phyloP scores from a whole-genome alignment of 2,797 vertebrate species.

The Phrynocephalus guinanensis region DNA sequence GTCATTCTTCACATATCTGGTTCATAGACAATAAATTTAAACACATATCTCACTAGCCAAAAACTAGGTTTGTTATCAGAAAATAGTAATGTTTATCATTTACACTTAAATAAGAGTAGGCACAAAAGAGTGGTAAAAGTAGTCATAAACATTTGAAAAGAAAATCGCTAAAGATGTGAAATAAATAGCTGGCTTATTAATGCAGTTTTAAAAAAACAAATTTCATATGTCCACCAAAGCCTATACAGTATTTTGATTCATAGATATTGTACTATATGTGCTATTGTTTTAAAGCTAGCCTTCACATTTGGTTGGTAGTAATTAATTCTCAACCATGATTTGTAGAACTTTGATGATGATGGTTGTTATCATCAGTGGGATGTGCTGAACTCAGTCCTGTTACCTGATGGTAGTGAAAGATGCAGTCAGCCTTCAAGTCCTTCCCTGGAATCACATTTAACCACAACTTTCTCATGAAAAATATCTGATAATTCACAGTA shows the following conservation, averaged over 20 bases:
- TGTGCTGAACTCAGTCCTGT: not conserved
- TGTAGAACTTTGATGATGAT: not conserved
- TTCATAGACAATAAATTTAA: not conserved
- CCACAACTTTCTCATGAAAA: conserved; percentile 98
- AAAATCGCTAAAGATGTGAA: not conserved
- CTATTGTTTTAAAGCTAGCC: not conserved
- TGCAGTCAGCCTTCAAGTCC: conserved; percentile 88
- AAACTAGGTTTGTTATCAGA: not conserved
- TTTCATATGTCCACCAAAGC: not conserved
- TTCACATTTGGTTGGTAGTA: not conserved
- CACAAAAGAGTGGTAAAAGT: not conserved
- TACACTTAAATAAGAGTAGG: not conserved
- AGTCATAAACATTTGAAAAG: not conserved
- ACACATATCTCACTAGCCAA: not conserved
- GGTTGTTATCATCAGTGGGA: not conserved
- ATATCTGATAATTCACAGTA: conserved; percentile 84
- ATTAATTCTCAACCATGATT: not conserved
- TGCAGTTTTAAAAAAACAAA: too few species aligned
- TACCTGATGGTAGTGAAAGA: conserved; percentile 98
- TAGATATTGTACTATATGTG: not conserved
- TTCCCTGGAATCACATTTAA: conserved; percentile 89
- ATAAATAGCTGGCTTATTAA: not conserved
- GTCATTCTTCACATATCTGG: not conserved
- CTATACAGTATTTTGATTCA: not conserved
- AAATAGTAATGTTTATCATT: not conserved